Evolutionary conservation across 2,113 vertebrate species (phyloP).

Genomic region (Nyctibius bracteatus): DNA sequence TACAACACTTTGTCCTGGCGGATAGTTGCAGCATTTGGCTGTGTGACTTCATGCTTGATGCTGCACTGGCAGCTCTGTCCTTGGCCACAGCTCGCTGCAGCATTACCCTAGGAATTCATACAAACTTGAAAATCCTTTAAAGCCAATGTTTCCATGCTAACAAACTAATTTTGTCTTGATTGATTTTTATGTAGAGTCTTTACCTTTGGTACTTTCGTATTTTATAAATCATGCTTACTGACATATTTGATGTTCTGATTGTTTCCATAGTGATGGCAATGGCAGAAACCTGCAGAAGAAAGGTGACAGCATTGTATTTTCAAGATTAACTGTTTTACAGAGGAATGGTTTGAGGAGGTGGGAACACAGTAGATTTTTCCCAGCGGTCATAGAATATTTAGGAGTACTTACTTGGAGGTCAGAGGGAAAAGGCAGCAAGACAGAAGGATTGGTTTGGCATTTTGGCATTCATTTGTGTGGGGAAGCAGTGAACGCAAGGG

Average conservation of each 20-base stretch:
- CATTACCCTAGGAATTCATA: neutral
- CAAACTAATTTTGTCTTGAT: slow-evolving; percentile 14
- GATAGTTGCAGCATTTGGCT: neutral
- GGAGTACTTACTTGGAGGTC: neutral
- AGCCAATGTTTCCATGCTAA: neutral
- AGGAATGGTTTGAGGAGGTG: neutral
- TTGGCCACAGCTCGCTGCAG: neutral
- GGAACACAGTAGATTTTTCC: neutral
- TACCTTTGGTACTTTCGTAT: neutral
- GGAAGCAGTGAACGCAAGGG: neutral
- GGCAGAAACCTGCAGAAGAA: slow-evolving; percentile 24
- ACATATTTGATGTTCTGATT: slow-evolving; percentile 26
- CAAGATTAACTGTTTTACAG: slow-evolving; percentile 14
- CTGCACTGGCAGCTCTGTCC: neutral
- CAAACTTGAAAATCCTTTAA: neutral
- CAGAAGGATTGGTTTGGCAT: neutral
- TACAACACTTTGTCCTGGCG: neutral
- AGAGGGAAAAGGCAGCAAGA: neutral
- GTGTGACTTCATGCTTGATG: neutral
- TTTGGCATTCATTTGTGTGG: neutral
- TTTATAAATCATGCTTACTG: slow-evolving; percentile 27
- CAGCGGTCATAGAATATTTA: neutral
- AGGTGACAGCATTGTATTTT: slow-evolving; percentile 31
- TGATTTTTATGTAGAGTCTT: neutral
- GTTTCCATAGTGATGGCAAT: slow-evolving; percentile 59